Base-by-base conservation (phyloP, 2,113 vertebrate genomes). In the Ophthalmolycus amberensis region DNA sequence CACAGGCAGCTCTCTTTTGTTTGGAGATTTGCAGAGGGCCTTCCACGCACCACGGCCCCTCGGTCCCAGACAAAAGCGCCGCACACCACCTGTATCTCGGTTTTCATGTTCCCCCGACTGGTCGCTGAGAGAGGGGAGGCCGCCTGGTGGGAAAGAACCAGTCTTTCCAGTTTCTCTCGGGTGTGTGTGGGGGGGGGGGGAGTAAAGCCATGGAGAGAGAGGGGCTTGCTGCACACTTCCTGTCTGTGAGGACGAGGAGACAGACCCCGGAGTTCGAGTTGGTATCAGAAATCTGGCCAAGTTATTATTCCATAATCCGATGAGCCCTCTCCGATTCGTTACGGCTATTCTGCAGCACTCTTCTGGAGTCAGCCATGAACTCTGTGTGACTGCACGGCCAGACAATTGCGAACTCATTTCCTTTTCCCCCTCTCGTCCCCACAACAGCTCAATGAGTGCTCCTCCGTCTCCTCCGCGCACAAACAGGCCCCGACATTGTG, bases 91-190 rank as follows among this genome's bases (percentile, higher is more conserved):
- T 0, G 84, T 68, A 77, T 91, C 92, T 93, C 84, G 82, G 87
- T 94, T 92, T 94, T 88, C 88, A 94, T 84, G 90, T 83, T 85
- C 75, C 87, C 18, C 85, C 85, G 86, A 91, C 88, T 77, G 42
- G 78, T 59, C 60, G 80, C 85, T 87, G 92, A 92, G 84, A 88
- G 90, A 79, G 69, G 75, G 77, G 73, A 81, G 81, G 80, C 70
- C 1, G 74, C 76, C 68, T 4, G n/a, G 59, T 62, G 56, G 66
- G 77, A 82, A n/a, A 72, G 66, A 96, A 93, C 80, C 83, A 82
- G 93, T 90, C 70, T 88, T 93, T 94, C 94, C 90, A 92, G 86
- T 91, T 96, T 80, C 27, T 77, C 69, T 63, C 60, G 14, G 50
- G 20, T 73, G 32, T 80, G 75, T 50, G 22, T 80, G 32, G 0